Conservation (phyloP, 2,797 vertebrate species). For the Austrolebias charrua region DNA sequence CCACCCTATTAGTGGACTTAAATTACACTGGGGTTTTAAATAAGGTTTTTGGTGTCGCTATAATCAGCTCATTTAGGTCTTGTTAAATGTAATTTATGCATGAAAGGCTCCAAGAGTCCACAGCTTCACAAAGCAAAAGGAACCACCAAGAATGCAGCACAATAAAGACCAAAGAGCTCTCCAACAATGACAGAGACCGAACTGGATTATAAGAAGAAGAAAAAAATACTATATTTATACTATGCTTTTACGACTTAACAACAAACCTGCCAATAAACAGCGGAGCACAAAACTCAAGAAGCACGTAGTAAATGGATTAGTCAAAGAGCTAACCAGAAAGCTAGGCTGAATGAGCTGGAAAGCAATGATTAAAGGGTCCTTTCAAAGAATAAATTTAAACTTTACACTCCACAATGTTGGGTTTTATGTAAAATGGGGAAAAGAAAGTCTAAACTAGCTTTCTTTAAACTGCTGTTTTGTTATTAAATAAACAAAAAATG, state of each 20-base stretch:
- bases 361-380: neutral
- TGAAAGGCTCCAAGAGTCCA: neutral
- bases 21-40: neutral
- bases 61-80: neutral
- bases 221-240: neutral
- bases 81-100: neutral
- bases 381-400: neutral
- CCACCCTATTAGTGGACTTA: neutral
- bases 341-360: neutral
- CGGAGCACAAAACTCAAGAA: neutral
- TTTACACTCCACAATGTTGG: neutral
- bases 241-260: neutral
- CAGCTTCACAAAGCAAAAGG: neutral
- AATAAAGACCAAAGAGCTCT: neutral
- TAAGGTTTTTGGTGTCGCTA: neutral
- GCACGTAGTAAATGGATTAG: neutral
- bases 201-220: neutral
- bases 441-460: neutral
- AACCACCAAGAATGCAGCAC: slow-evolving; percentile 2
- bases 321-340: neutral
- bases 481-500: neutral
- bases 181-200: neutral
- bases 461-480: neutral
- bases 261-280: neutral
- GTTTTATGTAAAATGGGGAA: too few relatives aligned